These are phyloP conservation scores for Balaeniceps rex DNA, from an alignment of 2,113 vertebrate genomes.

Conservation along the genomic window DNA sequence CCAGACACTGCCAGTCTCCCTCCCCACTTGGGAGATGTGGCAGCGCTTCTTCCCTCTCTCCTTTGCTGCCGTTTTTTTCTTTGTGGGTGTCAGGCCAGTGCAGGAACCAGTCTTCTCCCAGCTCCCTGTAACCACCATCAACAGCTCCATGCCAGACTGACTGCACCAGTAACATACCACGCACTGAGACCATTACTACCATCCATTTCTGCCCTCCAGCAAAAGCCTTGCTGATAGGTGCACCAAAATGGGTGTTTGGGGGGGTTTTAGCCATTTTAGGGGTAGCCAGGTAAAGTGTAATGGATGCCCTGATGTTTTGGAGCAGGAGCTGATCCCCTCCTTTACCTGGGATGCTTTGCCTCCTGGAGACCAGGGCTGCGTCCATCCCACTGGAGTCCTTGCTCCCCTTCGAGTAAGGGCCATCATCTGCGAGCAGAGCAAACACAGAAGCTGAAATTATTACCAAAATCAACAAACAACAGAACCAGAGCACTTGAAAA, in stretches of 20 bases:
- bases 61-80: not conserved
- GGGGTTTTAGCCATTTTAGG: not conserved
- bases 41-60: not conserved
- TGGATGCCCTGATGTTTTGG: not conserved
- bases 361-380: constrained; percentile 79
- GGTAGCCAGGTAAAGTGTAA: not conserved
- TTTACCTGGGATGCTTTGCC: constrained; percentile 93
- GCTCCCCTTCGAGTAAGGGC: constrained; percentile 89
- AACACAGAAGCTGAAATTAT: constrained; percentile 14
- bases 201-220: not conserved
- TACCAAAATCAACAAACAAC: not conserved
- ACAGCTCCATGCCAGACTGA: not conserved
- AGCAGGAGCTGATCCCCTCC: not conserved
- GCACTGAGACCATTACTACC: not conserved
- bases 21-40: fast-evolving
- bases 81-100: not conserved
- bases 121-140: not conserved
- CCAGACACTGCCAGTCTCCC: not conserved
- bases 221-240: not conserved
- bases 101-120: not conserved
- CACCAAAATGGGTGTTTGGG: not conserved
- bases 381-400: constrained; percentile 82
- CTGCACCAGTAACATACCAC: not conserved
- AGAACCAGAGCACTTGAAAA: not conserved
- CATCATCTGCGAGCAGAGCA: constrained; percentile 82